Evolutionary conservation across 1,140 invertebrate species (phyloP).

Genomic region (Pararge aegeria): DNA sequence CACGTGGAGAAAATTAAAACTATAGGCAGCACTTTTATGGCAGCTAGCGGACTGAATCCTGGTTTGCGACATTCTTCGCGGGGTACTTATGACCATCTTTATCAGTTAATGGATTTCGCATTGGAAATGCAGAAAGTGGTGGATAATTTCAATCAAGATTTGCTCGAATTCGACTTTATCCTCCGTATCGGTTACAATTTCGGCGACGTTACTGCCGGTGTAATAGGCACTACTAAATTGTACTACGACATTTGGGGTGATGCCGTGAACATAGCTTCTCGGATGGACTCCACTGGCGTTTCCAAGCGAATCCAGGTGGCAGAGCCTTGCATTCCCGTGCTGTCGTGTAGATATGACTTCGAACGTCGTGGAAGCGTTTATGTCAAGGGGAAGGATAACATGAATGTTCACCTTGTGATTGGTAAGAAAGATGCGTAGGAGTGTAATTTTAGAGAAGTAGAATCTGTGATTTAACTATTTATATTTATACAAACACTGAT

Average conservation of each 20-base stretch:
- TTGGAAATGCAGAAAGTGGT: conserved; percentile 92
- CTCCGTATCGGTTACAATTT: conserved; percentile 91
- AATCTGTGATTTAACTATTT: conserved; percentile 78
- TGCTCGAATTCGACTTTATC: conserved; percentile 94
- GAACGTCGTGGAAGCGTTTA: conserved; percentile 92
- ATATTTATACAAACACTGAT: conserved; percentile 44
- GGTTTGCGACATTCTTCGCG: conserved; percentile 82
- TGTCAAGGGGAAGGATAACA: conserved; percentile 97
- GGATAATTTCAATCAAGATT: conserved; percentile 92
- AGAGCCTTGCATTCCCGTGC: conserved; percentile 84
- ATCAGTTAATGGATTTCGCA: conserved; percentile 93
- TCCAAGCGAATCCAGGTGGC: conserved; percentile 92
- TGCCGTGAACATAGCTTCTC: conserved; percentile 97
- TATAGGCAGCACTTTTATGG: conserved; percentile 98
- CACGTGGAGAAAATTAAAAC: conserved; percentile 99
- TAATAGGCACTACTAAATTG: conserved; percentile 97
- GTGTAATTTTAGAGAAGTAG: conserved; percentile 60
- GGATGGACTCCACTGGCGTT: conserved; percentile 97
- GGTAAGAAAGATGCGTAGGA: conserved; percentile 74
- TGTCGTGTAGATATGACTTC: conserved; percentile 87
- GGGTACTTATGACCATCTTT: conserved; percentile 88
- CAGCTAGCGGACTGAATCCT: conserved; percentile 95
- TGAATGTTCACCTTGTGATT: conserved; percentile 91
- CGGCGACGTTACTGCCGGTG: conserved; percentile 96
- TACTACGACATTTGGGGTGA: conserved; percentile 99